Conservation (phyloP, 30 jellyfish, hydroid and myxozoan genomes). For the Mastigias papua region DNA sequence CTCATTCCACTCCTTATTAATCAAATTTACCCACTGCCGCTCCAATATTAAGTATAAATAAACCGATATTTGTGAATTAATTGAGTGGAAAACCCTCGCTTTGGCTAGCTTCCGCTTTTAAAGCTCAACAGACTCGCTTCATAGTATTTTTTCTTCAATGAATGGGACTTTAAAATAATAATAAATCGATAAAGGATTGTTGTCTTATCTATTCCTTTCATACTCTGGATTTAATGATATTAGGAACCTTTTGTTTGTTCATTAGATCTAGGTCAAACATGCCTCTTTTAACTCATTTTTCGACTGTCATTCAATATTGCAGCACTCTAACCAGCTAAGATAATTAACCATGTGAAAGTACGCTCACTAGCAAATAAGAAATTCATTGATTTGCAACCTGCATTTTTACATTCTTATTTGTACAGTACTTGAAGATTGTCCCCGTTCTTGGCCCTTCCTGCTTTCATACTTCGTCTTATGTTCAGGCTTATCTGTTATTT, state of each 20-base stretch:
- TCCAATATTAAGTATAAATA: slow-evolving; percentile 4
- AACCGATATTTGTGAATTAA: slow-evolving; percentile 5
- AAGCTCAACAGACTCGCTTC: neutral
- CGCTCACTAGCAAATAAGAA: neutral
- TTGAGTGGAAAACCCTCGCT: neutral
- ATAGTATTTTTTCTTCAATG: neutral
- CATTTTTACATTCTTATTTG: neutral
- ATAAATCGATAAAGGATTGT: neutral
- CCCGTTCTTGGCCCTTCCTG: too few species aligned
- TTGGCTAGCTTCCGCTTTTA: slow-evolving; percentile 18
- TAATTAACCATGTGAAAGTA: neutral
- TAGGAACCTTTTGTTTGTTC: slow-evolving; percentile 6
- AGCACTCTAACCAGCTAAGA: neutral
- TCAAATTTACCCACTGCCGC: slow-evolving; percentile 1
- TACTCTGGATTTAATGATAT: slow-evolving; percentile 5
- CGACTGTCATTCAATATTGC: neutral
- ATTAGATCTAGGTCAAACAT: slow-evolving; percentile 39
- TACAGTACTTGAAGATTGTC: neutral
- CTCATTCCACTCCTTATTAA: neutral
- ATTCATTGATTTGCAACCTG: too few species aligned
- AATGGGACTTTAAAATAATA: neutral
- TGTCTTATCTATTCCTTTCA: slow-evolving; percentile 10
- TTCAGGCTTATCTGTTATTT: too few species aligned
- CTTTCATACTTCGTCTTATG: too few species aligned
- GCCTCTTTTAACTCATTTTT: neutral